Base-by-base conservation (phyloP, 2,888 invertebrate genomes). In the Caenorhabditis doughertyi region DNA sequence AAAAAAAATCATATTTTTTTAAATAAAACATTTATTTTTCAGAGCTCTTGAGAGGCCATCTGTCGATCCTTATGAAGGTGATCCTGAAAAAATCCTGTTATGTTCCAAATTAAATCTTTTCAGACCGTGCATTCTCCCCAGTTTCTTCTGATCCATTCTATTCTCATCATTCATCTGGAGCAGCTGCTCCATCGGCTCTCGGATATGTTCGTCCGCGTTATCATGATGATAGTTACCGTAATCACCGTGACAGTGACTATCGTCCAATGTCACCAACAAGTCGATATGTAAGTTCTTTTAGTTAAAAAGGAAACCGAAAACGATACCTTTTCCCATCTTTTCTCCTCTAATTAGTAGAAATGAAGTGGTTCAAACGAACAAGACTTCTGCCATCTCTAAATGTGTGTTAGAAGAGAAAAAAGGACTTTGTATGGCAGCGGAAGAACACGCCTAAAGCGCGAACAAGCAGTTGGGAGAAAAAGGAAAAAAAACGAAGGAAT, bases 171-270 rank as follows among this genome's bases (percentile, higher is more conserved):
- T 39, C 82, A 11, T 62, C 64, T 32, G 65, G 64, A n/a, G n/a
- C 62, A 27, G 55, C 51, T 62, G 49, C 70, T 35, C 44, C 74
- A n/a, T 77, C 81, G 2, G 65, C 56, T 55, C 74, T 83, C n/a
- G 80, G 79, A 44, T 87, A 87, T 67, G 83, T 84, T 25, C 79
- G 87, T 18, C 85, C 87, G 21, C 79, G 87, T 21, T 85, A 82
- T 51, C 85, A 87, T 67, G 85, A 87, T 56, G 85, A 83, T 55
- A 82, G 74, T 32, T 87, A 87, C 67, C 81, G 87, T 47, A 76
- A 21, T 27, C 79, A 80, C 62, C 64, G 71, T 16, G 53, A 68
- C 13, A 67, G 68, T 65, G 80, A 80, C 18, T 76, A 76, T 62
- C 65, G 79, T 51, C 58, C 79, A 27, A 60, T 74, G 70, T 72